A percentile compares a stretch with the other conserved stretches of the same genome.
phyloP scores from a whole-genome alignment of 2,888 invertebrate species.

The Gymnocheta viridis region DNA sequence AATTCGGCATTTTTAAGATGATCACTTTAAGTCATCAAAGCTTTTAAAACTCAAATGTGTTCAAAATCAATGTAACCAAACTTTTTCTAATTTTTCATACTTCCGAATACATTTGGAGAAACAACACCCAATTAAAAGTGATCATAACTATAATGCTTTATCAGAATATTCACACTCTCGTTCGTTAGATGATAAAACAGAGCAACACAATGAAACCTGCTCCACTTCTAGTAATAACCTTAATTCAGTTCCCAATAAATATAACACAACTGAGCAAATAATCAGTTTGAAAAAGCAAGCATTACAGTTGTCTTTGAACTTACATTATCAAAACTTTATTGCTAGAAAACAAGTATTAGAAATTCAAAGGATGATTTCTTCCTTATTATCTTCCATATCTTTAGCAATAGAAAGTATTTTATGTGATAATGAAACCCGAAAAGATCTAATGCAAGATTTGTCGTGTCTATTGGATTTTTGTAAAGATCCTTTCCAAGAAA shows the following conservation, averaged over 20 bases:
- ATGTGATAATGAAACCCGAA: neutral
- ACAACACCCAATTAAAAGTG: neutral
- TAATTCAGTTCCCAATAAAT: too few species aligned
- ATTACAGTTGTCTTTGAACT: too few species aligned
- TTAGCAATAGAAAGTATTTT: neutral
- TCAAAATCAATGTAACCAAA: neutral
- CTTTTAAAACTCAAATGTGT: constrained; percentile 5
- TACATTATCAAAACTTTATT: too few species aligned
- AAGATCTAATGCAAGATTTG: constrained; percentile 34
- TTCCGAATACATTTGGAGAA: neutral
- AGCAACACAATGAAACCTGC: too few species aligned
- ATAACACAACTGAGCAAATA: too few species aligned
- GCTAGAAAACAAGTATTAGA: too few species aligned
- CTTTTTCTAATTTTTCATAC: neutral
- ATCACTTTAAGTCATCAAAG: constrained; percentile 17
- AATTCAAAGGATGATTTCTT: too few species aligned
- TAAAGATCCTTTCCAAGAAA: constrained; percentile 60
- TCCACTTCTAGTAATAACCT: too few species aligned
- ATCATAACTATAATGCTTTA: neutral
- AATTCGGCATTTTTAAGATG: constrained; percentile 10
- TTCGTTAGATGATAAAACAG: too few species aligned
- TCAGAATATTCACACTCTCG: neutral
- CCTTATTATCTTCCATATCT: neutral
- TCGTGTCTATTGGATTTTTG: constrained; percentile 51
- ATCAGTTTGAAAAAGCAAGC: too few species aligned